Evolutionary conservation across 2,888 invertebrate genomes (phyloP), one percentile per base, ranked within the genome.

Genomic region (Eumerus sabulonum): DNA sequence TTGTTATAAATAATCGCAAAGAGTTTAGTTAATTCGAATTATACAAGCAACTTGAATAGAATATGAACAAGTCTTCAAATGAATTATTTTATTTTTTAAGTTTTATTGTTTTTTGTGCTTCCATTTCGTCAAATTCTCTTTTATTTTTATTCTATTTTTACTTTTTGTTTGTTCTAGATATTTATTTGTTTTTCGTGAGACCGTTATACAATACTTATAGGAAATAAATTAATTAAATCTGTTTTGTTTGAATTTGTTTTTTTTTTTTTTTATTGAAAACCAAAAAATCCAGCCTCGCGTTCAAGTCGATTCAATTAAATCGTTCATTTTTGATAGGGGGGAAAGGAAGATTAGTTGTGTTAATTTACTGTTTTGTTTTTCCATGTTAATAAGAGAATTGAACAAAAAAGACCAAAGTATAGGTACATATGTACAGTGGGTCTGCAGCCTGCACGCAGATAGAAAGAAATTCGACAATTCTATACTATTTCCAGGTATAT

Each of bases 21-120:
- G 18, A 1, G n/a, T n/a, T n/a, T n/a, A 53, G 47, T 54, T 64
- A 79, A 79, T 79, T 70, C 64, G 51, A 79, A 59, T 64, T 70
- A 70, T 60, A 79, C 63, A 70, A 74, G 70, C 64, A 64, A 74
- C 51, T 18, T 56, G 56, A 60, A 59, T 45, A 59, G 68, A 63
- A 51, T 73, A 68, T 57, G 67, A 77, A 57, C 77, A 50, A 51
- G 11, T 53, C 50, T 50, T 44, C 40, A 17, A 13, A 44, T 60
- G 14, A 12, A 38, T 40, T 16, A 4, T 38, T 14, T 54, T 27
- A 13, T 5, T 36, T 19, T 19, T 38, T 35, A 35, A 40, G 3
- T 35, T 14, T 54, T 27, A 36, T 5, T 36, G 36, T 19, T 38
- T 35, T 38, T 45, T 17, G 40, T 53, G 18, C 50, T 42, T 35